Conservation (phyloP, 2,113 vertebrate genomes). For the Alectura lathami region DNA sequence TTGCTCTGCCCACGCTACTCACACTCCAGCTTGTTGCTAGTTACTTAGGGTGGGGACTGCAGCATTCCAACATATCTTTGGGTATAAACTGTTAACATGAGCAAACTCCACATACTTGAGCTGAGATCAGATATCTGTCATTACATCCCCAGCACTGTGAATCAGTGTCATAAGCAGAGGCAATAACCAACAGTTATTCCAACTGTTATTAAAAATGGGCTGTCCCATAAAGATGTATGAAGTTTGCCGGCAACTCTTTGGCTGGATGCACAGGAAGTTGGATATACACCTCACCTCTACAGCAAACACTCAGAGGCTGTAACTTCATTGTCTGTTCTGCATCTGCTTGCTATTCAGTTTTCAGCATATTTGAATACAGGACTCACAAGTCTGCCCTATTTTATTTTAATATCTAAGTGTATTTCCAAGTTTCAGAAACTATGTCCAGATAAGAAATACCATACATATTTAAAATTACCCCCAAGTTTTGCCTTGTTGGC, state of each 20-base stretch:
- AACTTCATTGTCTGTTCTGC: not conserved
- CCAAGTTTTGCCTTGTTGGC: not conserved
- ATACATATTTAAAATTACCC: not conserved
- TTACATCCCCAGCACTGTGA: accelerated
- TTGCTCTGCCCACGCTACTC: not conserved
- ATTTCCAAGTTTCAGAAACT: not conserved
- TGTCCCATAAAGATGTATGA: not conserved
- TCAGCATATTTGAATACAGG: not conserved
- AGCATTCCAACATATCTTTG: not conserved
- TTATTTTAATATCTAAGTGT: not conserved
- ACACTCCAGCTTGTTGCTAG: not conserved
- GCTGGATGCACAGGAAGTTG: not conserved
- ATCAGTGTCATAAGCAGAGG: not conserved
- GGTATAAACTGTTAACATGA: accelerated
- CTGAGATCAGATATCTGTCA: not conserved
- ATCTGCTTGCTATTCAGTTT: not conserved
- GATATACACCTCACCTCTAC: not conserved
- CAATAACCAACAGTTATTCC: not conserved
- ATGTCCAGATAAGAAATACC: not conserved
- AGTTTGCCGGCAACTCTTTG: not conserved
- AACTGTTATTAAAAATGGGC: not conserved
- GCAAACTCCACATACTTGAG: not conserved
- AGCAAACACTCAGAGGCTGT: not conserved
- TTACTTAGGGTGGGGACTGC: not conserved
- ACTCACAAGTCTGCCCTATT: not conserved